A percentile compares a stretch with the other conserved stretches of the same genome.
These are phyloP conservation scores for Hippoglossus hippoglossus DNA, from an alignment of 2,797 vertebrate genomes.

Conservation along the genomic window DNA sequence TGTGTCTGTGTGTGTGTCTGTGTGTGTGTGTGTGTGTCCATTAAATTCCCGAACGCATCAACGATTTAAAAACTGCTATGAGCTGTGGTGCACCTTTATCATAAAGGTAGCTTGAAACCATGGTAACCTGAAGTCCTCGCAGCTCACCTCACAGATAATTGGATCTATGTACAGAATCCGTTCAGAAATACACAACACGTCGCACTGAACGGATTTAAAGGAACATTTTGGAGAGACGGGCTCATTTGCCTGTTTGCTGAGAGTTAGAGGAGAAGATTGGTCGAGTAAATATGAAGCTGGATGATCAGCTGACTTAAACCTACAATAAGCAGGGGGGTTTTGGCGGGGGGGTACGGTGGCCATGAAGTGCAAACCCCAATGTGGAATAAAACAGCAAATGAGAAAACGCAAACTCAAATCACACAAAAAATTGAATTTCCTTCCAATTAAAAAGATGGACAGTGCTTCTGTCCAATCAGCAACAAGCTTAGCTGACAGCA, in stretches of 20 bases:
- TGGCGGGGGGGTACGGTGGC: no score
- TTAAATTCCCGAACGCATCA: slow-evolving; percentile 17
- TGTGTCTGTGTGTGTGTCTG: slow-evolving; percentile 8
- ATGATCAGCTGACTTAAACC: background rate
- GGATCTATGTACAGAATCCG: slow-evolving; percentile 66
- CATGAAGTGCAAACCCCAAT: no score
- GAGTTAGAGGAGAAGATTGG: background rate
- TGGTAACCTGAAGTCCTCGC: slow-evolving; percentile 47
- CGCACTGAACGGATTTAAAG: slow-evolving; percentile 48
- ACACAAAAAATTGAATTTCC: no score
- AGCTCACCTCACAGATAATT: slow-evolving; percentile 47
- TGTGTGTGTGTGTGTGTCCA: slow-evolving; percentile 11
- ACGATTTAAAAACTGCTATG: slow-evolving; percentile 50
- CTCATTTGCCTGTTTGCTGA: background rate
- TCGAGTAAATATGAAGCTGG: background rate
- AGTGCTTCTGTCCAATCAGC: no score
- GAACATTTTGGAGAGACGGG: slow-evolving; percentile 39
- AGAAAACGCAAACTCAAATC: no score
- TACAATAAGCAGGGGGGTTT: background rate
- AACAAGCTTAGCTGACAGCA: no score
- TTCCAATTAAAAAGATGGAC: no score
- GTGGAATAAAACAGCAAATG: no score
- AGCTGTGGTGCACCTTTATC: slow-evolving; percentile 47
- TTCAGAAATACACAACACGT: slow-evolving; percentile 46
- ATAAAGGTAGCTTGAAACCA: slow-evolving; percentile 50